A percentile compares a stretch with the other conserved stretches of the same genome.
Evolutionary conservation across 2,797 vertebrate genomes (phyloP).

Genomic region (Antrozous pallidus): DNA sequence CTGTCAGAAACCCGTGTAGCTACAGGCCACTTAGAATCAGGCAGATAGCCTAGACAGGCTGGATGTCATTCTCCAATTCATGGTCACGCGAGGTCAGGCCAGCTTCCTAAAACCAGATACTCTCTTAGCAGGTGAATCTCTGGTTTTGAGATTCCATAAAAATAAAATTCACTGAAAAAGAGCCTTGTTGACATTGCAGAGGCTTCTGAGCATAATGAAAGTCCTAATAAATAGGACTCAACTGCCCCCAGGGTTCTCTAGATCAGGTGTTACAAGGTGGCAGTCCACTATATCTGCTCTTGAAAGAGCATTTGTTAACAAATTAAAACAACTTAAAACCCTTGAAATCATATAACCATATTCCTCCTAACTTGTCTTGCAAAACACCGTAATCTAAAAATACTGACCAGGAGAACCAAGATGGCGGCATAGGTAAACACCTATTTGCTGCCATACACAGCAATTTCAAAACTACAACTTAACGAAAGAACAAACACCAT

Average conservation of each 20-base stretch:
- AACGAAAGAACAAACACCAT: too few relatives aligned
- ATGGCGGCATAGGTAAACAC: too few relatives aligned
- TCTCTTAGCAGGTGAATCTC: neutral
- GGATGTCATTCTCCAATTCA: neutral
- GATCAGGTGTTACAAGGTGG: neutral
- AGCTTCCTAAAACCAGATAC: neutral
- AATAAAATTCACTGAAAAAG: neutral
- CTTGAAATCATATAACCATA: neutral
- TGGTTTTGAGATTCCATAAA: neutral
- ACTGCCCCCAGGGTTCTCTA: neutral
- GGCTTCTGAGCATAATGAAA: neutral
- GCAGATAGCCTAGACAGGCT: neutral
- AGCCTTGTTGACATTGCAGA: neutral
- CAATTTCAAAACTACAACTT: too few relatives aligned
- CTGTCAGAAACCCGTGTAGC: neutral
- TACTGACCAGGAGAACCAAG: too few relatives aligned
- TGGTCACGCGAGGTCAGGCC: neutral
- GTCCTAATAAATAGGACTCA: neutral
- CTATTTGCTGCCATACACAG: too few relatives aligned
- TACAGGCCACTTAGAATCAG: neutral
- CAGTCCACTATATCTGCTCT: neutral
- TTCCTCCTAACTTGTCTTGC: neutral
- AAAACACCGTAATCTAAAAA: neutral
- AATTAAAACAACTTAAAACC: slow-evolving; percentile 27
- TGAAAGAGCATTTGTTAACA: neutral